These are phyloP conservation scores for Camelus dromedarius DNA, from an alignment of 2,113 vertebrate species.

Conservation along the genomic window DNA sequence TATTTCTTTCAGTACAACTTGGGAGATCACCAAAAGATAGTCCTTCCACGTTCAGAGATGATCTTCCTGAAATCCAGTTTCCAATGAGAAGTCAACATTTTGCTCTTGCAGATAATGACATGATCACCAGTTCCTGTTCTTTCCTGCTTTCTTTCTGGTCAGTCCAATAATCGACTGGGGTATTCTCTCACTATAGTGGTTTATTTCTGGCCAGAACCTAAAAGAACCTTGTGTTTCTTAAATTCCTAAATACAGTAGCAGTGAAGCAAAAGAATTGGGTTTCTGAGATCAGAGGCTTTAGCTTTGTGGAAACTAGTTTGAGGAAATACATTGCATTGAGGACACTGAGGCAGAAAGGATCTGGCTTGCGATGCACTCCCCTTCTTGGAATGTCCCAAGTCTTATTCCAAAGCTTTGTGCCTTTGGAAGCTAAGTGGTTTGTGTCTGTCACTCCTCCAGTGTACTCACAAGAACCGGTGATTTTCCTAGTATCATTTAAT, in stretches of 20 bases:
- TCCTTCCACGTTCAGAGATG: background rate
- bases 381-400: background rate
- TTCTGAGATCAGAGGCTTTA: background rate
- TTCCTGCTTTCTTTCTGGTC: conserved; percentile 61
- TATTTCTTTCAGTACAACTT: background rate
- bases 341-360: background rate
- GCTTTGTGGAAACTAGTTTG: conserved; percentile 19
- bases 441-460: background rate
- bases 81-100: conserved; percentile 42
- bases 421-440: background rate
- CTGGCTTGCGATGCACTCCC: background rate
- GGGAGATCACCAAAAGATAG: background rate
- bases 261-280: background rate
- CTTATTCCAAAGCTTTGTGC: background rate
- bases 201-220: conserved; percentile 51
- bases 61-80: conserved; percentile 16
- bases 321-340: background rate
- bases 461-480: background rate
- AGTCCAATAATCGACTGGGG: background rate
- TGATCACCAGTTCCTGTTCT: background rate
- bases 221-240: conserved; percentile 50
- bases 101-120: conserved; percentile 15
- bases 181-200: conserved; percentile 8
- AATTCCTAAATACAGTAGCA: conserved; percentile 37
- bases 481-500: background rate